These are phyloP conservation scores for Eumaeus atala DNA, from an alignment of 1,140 invertebrate genomes.

Conservation along the genomic window DNA sequence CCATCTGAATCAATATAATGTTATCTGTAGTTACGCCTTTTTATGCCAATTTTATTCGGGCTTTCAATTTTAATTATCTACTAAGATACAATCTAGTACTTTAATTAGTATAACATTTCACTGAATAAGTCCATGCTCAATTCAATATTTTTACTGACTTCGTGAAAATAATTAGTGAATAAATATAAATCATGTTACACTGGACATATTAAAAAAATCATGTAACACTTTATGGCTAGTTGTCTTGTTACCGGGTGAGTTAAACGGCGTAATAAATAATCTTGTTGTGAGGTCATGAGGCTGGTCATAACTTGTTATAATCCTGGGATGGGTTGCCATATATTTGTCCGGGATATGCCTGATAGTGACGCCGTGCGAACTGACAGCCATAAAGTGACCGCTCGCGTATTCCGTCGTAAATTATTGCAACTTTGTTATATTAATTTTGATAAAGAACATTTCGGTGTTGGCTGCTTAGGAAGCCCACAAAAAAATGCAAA, in stretches of 20 bases:
- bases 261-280: background rate
- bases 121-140: too few species aligned
- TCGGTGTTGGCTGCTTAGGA: slow-evolving; percentile 3
- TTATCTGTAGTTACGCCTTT: too few species aligned
- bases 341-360: slow-evolving; percentile 7
- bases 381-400: slow-evolving; percentile 46
- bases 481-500: too few species aligned
- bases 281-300: background rate
- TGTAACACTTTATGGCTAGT: background rate
- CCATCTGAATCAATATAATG: too few species aligned
- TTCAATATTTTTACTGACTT: background rate
- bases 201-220: background rate
- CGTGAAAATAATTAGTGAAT: slow-evolving; percentile 1
- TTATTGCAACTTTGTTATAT: slow-evolving; percentile 58
- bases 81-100: too few species aligned
- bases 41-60: too few species aligned
- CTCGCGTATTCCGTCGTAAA: slow-evolving; percentile 37
- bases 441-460: slow-evolving; percentile 20
- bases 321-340: background rate
- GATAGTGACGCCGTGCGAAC: slow-evolving; percentile 44
- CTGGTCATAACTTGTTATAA: background rate
- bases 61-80: too few species aligned
- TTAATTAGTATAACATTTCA: too few species aligned
- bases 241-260: slow-evolving; percentile 5
- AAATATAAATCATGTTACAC: background rate